A percentile compares a stretch with the other conserved stretches of the same genome.
phyloP scores from a whole-genome alignment of 1,140 invertebrate species.

The Cyrtorhinus lividipennis region DNA sequence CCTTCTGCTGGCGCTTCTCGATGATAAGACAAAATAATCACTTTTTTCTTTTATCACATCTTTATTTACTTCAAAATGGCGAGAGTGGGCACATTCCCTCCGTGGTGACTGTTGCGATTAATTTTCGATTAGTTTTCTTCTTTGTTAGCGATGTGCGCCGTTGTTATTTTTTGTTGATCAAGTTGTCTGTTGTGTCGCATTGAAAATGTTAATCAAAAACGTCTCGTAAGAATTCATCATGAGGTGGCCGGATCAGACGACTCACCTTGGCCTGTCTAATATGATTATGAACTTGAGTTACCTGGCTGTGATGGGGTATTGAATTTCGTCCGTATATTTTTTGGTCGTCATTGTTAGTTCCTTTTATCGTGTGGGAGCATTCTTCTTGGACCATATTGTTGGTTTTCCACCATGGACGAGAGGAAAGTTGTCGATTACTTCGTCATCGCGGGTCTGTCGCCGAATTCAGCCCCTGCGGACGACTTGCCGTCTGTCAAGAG shows the following conservation, averaged over 20 bases:
- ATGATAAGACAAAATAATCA: no score
- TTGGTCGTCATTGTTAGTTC: neutral
- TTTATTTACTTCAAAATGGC: slow-evolving; percentile 9
- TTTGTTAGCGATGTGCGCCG: no score
- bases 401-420: slow-evolving; percentile 55
- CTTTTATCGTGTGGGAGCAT: neutral
- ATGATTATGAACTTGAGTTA: neutral
- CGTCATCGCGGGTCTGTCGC: slow-evolving; percentile 85
- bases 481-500: slow-evolving; percentile 66
- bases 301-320: neutral
- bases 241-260: neutral
- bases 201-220: no score
- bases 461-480: slow-evolving; percentile 62
- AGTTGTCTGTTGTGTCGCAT: no score
- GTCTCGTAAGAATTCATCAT: no score
- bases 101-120: neutral
- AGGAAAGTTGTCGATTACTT: slow-evolving; percentile 84
- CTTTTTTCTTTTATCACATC: neutral
- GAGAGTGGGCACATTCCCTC: neutral
- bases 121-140: no score
- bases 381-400: no score
- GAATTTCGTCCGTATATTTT: neutral
- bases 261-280: neutral
- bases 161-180: no score
- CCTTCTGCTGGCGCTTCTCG: no score